Evolutionary conservation across 2,888 invertebrate species (phyloP), one percentile per base, ranked within the genome.

Genomic region (Callimorpha dominula): DNA sequence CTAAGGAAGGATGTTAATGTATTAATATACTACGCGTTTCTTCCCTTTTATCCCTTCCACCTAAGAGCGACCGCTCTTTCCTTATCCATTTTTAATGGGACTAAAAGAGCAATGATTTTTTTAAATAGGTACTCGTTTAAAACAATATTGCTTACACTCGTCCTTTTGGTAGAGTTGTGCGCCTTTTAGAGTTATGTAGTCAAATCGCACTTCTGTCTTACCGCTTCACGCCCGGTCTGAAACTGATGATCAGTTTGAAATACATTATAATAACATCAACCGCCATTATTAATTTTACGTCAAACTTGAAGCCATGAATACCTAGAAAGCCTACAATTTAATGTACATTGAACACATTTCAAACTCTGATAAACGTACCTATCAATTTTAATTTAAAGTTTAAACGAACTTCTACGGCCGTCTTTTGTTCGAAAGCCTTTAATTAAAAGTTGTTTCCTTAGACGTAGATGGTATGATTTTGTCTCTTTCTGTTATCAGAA

Each of bases 361-460:
- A 31, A 57, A 57, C 43, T 46, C n/a, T 4, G 46, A 60, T 31
- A 60, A 62, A 60, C 65, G n/a, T 42, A 68, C 50, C n/a, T 71
- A 42, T 75, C 65, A 74, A 65, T 72, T 79, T 77, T 67, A 78
- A 81, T 82, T 80, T 76, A 76, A 79, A 81, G 67, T 80, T 81
- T 75, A 74, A 77, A 77, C 65, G 31, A 77, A 74, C 66, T 77
- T 68, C 49, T 46, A 60, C 54, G 11, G 14, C 60, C 17, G 17
- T 54, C 79, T 76, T 81, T 78, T 76, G 79, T 81, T 72, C 54
- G 43, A 1, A 31, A 68, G 68, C 20, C 73, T 64, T 71, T 82
- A 81, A 82, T 82, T 79, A 82, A 81, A 82, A 82, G 76, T 81
- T 82, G 63, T 73, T 67, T 52, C 31, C 43, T 43, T 54, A 60